Conservation (phyloP, 2,888 invertebrate genomes). For the Ryuthela nishihirai region DNA sequence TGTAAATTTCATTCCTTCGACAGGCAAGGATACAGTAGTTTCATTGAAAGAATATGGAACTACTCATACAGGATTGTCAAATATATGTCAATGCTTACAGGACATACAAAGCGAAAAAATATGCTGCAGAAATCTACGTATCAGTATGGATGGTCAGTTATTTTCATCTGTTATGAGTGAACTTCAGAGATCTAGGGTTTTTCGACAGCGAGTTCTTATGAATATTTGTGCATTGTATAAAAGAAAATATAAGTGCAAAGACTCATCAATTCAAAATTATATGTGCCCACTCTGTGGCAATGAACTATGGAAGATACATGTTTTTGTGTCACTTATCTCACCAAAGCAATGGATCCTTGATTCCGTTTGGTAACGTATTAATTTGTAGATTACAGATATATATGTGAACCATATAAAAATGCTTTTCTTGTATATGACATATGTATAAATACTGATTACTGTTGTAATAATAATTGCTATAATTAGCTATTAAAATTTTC, state of each 20-base stretch:
- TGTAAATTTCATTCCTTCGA: no score
- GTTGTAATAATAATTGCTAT: not conserved
- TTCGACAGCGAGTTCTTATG: constrained; percentile 10
- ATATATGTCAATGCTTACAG: constrained; percentile 6
- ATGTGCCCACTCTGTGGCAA: constrained; percentile 11
- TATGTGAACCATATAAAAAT: no score
- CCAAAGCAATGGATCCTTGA: constrained; percentile 15
- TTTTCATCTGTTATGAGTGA: constrained; percentile 18
- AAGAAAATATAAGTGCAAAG: no score
- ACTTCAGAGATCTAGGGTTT: constrained; percentile 12
- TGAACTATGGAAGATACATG: not conserved
- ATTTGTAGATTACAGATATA: no score
- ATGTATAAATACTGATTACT: not conserved
- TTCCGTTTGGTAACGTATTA: constrained; percentile 22
- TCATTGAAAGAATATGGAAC: no score
- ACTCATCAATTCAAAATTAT: no score
- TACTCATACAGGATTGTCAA: no score
- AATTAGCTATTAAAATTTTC: not conserved
- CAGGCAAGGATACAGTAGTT: no score
- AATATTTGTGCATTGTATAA: no score
- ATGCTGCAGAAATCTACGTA: not conserved
- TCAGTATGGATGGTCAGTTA: constrained; percentile 13
- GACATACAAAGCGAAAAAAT: not conserved
- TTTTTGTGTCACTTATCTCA: not conserved
- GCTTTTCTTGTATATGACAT: no score